Evolutionary conservation across 1,140 invertebrate genomes (phyloP).

Genomic region (Rhyacophila brunnea): DNA sequence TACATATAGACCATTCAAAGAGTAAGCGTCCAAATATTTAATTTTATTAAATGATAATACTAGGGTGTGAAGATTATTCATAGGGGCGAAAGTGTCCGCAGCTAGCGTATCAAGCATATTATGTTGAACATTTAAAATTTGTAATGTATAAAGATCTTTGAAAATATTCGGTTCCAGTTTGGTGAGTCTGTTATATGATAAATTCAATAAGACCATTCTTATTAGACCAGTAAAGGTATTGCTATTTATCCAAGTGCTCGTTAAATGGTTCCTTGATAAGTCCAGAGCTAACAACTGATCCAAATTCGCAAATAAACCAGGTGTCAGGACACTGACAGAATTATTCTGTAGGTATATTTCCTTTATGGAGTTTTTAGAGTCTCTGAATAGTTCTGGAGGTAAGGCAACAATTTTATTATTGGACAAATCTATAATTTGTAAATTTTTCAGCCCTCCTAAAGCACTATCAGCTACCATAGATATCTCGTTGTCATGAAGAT

Average conservation of each 20-base stretch:
- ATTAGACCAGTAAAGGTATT: conserved; percentile 85
- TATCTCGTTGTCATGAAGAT: conserved; percentile 82
- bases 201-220: conserved; percentile 78
- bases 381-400: conserved; percentile 79
- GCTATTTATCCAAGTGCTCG: conserved; percentile 77
- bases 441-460: conserved; percentile 70
- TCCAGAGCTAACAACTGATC: conserved; percentile 83
- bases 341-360: conserved; percentile 88
- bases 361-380: conserved; percentile 73
- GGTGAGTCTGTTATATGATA: conserved; percentile 81
- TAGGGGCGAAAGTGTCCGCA: conserved; percentile 75
- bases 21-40: conserved; percentile 71
- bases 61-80: conserved; percentile 81
- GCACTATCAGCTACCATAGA: conserved; percentile 81
- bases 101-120: conserved; percentile 78
- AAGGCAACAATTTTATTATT: conserved; percentile 85
- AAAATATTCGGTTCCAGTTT: conserved; percentile 79
- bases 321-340: conserved; percentile 77
- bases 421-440: conserved; percentile 81
- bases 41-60: conserved; percentile 78
- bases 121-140: conserved; percentile 77
- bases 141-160: conserved; percentile 75
- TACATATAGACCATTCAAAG: conserved; percentile 77
- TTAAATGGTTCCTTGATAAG: conserved; percentile 83
- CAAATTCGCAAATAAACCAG: conserved; percentile 78